Base-by-base conservation (phyloP, 2,797 vertebrate species). In the Gymnothorax reevesii region DNA sequence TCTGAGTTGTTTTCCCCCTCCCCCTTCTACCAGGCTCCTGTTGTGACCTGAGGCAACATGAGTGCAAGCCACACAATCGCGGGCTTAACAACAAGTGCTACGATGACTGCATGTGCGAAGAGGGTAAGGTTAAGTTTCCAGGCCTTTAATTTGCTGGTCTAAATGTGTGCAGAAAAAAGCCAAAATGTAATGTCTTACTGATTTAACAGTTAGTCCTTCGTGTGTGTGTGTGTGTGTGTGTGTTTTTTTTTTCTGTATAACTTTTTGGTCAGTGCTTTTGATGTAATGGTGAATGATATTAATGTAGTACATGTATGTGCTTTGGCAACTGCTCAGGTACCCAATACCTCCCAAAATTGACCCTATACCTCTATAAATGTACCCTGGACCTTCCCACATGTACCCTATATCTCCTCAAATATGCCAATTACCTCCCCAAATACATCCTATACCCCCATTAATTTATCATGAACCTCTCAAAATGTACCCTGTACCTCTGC, bases 81-180 rank as follows among this genome's bases (percentile, higher is more conserved):
- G 96, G 96, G 83, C 95, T 97, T 73, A 97, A 97, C 90, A 97
- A 97, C 92, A 97, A 97, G 60, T 97, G 96, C 84, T 97, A 96
- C 0, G 96, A 96, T 0, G 94, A 97, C 91, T 97, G 96, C 83
- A 97, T 97, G 96, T 97, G 96, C 71, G 85, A 91, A 13, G 96
- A 97, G 94, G 96, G 96, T 97, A 88, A 93, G 94, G 88, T 54
- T 33, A 4, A 0, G 27, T 49, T 27, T 64, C 20, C 1, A 9
- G 1, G 15, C 33, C 33, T 42, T 42, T 42, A 42, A 42, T 33
- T 57, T 83, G 13, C 0, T 6, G 13, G 13, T 79, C 52, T 79
- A 13, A 79, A 52, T 9, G 20, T 20, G 25, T 83, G 82, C 25
- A 12, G 80, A 57, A 55, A 55, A 82, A 7, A 82, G 54, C 7